These are phyloP conservation scores for Pristionchus entomophagus DNA, from an alignment of 2,888 invertebrate species.

Conservation along the genomic window DNA sequence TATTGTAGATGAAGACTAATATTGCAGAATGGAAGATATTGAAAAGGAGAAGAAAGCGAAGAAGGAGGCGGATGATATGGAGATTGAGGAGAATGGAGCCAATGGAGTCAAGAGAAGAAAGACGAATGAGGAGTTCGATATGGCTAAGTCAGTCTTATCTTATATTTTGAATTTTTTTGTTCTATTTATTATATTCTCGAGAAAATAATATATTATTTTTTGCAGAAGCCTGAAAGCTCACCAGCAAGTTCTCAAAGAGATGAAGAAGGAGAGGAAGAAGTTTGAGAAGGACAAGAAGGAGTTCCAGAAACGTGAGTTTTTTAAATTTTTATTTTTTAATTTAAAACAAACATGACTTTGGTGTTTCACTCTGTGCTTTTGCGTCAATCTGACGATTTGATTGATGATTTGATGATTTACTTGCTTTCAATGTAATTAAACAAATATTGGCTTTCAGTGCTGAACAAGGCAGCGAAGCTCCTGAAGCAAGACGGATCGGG, in stretches of 20 bases:
- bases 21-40: slow-evolving; percentile 16
- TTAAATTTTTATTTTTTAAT: not conserved
- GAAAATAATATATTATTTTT: not conserved
- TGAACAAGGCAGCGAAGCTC: not conserved
- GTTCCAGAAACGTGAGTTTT: slow-evolving; percentile 24
- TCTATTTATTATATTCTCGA: not conserved
- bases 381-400: too few relatives aligned
- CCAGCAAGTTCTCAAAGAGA: slow-evolving; percentile 35
- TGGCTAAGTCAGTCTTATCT: slow-evolving; percentile 6
- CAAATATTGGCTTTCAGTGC: slow-evolving; percentile 8
- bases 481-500: slow-evolving; percentile 4
- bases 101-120: slow-evolving; percentile 39
- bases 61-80: slow-evolving; percentile 13
- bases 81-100: slow-evolving; percentile 24
- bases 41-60: slow-evolving; percentile 6
- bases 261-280: slow-evolving; percentile 43
- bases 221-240: slow-evolving; percentile 32
- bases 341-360: too few relatives aligned
- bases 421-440: not conserved
- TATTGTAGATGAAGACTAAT: not conserved
- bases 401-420: too few relatives aligned
- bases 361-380: not conserved
- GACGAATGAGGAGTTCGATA: slow-evolving; percentile 20
- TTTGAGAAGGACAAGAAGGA: slow-evolving; percentile 43
- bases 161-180: not conserved